phyloP scores from a whole-genome alignment of 2,888 invertebrate genomes.

The Ophioninae sp. region DNA sequence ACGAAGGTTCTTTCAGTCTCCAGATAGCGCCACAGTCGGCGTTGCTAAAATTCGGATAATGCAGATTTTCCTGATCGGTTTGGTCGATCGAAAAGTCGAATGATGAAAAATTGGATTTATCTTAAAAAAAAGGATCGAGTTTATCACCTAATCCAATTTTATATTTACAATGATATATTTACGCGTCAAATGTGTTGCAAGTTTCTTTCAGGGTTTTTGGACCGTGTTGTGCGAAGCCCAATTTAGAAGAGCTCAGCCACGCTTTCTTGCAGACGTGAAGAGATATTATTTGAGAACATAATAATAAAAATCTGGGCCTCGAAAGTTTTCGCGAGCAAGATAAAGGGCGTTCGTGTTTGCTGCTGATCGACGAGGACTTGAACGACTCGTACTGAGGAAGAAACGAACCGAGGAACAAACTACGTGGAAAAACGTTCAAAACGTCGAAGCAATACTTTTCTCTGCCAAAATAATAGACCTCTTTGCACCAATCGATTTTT shows the following conservation, averaged over 20 bases:
- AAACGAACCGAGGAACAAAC: background rate
- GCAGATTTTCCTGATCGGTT: background rate
- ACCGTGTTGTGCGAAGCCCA: background rate
- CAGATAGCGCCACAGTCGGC: background rate
- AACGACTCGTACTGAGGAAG: conserved; percentile 4
- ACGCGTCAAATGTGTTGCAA: no score
- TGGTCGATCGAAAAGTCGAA: background rate
- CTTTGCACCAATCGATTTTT: conserved; percentile 12
- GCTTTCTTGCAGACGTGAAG: background rate
- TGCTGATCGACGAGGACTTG: background rate
- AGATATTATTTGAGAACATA: conserved; percentile 50
- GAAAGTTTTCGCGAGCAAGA: background rate
- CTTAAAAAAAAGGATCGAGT: background rate
- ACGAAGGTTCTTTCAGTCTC: background rate
- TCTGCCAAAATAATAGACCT: conserved; percentile 30
- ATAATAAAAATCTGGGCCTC: conserved; percentile 28
- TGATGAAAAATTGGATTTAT: background rate
- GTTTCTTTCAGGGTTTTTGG: no score
- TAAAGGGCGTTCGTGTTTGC: background rate
- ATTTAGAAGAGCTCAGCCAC: background rate
- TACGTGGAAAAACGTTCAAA: conserved; percentile 2
- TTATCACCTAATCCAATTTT: no score
- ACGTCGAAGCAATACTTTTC: background rate
- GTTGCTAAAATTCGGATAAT: background rate
- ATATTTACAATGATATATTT: no score